These are phyloP conservation scores for Alectoris magna DNA, from an alignment of 2,797 vertebrate species.

Conservation along the genomic window DNA sequence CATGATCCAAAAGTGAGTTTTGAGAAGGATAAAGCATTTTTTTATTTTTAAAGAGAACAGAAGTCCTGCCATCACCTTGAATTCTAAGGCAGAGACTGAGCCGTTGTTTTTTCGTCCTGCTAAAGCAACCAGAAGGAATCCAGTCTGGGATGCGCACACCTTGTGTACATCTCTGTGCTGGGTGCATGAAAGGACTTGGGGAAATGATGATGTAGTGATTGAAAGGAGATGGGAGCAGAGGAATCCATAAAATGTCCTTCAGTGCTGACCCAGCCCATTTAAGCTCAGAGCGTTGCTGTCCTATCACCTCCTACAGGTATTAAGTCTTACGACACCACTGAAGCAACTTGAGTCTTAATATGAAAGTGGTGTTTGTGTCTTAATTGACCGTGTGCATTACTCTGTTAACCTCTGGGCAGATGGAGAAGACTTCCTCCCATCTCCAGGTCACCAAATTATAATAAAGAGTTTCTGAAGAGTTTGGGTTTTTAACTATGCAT, in stretches of 20 bases:
- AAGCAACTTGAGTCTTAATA: background rate
- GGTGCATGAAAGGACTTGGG: background rate
- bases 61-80: background rate
- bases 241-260: background rate
- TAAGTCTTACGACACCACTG: background rate
- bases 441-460: background rate
- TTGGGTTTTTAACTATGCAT: background rate
- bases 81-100: background rate
- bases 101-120: fast-evolving
- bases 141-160: background rate
- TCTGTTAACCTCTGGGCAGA: background rate
- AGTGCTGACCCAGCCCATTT: background rate
- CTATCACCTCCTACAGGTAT: background rate
- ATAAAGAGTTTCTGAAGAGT: background rate
- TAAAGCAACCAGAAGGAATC: background rate
- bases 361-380: background rate
- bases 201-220: background rate
- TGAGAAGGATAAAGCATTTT: background rate
- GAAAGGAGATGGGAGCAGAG: background rate
- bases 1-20: background rate
- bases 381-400: background rate
- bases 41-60: no score
- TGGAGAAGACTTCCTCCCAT: background rate
- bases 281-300: background rate
- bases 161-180: fast-evolving